Percentiles rank a stretch among this genome's conserved stretches.
These are phyloP conservation scores for Telenomus remus DNA, from an alignment of 1,140 invertebrate species.

Conservation along the genomic window DNA sequence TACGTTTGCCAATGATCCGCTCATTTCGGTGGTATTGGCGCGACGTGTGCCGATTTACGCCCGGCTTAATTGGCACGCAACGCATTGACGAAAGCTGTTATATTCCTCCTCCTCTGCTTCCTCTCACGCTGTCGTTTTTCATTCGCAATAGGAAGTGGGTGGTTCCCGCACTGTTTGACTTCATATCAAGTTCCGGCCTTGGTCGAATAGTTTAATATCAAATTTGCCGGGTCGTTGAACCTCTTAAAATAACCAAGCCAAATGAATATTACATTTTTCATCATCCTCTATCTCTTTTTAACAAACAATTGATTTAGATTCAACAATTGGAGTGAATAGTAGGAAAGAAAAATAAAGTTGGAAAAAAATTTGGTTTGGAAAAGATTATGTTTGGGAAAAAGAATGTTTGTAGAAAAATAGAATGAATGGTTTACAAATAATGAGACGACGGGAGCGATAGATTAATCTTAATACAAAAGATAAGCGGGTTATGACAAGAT, in stretches of 20 bases:
- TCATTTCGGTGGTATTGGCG: conserved; percentile 29
- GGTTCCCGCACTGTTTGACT: not conserved
- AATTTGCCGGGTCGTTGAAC: too few species aligned
- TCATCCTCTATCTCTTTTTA: too few species aligned
- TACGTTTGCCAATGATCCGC: conserved; percentile 48
- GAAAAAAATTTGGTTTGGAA: not conserved
- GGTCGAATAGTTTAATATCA: too few species aligned
- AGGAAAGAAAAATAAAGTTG: too few species aligned
- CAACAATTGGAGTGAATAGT: too few species aligned
- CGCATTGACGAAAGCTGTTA: conserved; percentile 11
- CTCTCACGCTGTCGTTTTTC: conserved; percentile 13
- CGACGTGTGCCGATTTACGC: conserved; percentile 10
- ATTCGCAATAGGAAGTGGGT: conserved; percentile 12
- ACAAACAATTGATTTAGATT: too few species aligned
- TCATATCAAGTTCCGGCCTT: conserved; percentile 3
- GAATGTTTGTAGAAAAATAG: conserved; percentile 13
- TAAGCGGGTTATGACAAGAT: conserved; percentile 47
- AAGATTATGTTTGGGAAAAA: too few species aligned
- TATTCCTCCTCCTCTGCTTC: conserved; percentile 1
- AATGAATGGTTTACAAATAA: conserved; percentile 33
- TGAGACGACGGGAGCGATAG: conserved; percentile 41
- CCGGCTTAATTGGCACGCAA: conserved; percentile 32
- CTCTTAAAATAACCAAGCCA: too few species aligned
- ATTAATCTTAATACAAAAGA: conserved; percentile 43
- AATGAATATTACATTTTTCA: too few species aligned